A percentile compares a stretch with the other conserved stretches of the same genome.
phyloP scores from a whole-genome alignment of 2,113 vertebrate genomes.

The Struthidea cinerea region DNA sequence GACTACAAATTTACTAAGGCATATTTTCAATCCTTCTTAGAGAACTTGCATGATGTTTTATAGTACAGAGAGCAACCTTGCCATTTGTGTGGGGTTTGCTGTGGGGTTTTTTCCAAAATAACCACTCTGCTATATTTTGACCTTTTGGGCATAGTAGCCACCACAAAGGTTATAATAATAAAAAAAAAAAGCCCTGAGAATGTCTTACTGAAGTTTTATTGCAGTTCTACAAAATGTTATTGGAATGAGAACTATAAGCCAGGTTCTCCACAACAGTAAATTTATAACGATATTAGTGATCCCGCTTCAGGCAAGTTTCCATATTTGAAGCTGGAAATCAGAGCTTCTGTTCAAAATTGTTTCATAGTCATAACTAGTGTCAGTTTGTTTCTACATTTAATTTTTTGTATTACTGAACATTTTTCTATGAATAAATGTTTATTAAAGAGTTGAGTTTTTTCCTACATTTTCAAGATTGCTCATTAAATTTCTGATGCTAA shows the following conservation, averaged over 20 bases:
- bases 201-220: not conserved
- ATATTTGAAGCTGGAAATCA: not conserved
- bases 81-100: not conserved
- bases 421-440: slow-evolving; percentile 28
- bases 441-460: not conserved
- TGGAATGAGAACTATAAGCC: not conserved
- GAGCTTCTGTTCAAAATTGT: not conserved
- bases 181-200: not conserved
- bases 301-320: not conserved
- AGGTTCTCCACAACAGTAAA: not conserved
- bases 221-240: not conserved
- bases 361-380: not conserved
- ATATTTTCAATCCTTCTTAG: not conserved
- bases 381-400: not conserved
- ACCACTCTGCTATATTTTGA: not conserved
- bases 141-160: not conserved
- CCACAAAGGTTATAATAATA: not conserved
- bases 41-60: not conserved
- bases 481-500: not conserved
- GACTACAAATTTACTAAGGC: not conserved
- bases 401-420: not conserved
- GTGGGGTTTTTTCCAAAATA: not conserved
- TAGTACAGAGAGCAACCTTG: not conserved
- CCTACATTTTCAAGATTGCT: not conserved
- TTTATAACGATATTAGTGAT: not conserved